A percentile compares a stretch with the other conserved stretches of the same genome.
phyloP scores from a whole-genome alignment of 2,888 invertebrate species.

The Perdita meconis region DNA sequence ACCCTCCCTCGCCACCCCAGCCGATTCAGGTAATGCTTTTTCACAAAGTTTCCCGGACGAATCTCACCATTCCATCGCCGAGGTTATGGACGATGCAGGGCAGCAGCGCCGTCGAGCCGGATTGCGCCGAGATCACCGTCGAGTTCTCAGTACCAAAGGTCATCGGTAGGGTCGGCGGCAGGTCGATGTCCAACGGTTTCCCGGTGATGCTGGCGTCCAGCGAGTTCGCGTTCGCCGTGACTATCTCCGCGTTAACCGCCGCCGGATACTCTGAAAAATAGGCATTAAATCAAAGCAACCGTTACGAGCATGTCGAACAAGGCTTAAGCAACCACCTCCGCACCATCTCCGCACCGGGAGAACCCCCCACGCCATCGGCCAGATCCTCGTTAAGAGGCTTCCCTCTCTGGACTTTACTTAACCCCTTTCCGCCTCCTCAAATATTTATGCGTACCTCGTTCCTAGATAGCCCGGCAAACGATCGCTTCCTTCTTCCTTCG shows the following conservation, averaged over 20 bases:
- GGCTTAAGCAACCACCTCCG: conserved; percentile 57
- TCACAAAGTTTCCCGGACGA: conserved; percentile 46
- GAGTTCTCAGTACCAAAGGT: conserved; percentile 94
- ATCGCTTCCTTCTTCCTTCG: conserved; percentile 20
- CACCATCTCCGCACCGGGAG: conserved; percentile 35
- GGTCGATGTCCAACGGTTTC: conserved; percentile 79
- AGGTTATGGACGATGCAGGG: conserved; percentile 94
- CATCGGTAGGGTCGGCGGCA: conserved; percentile 87
- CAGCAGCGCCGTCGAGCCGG: conserved; percentile 92
- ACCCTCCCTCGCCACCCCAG: neutral
- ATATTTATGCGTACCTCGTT: conserved; percentile 55
- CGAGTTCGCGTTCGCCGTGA: conserved; percentile 75
- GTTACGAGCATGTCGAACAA: conserved; percentile 48
- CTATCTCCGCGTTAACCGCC: conserved; percentile 78
- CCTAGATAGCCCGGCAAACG: conserved; percentile 12
- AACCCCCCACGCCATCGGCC: conserved; percentile 32
- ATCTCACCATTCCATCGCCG: conserved; percentile 94
- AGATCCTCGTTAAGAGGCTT: conserved; percentile 71
- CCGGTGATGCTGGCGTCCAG: conserved; percentile 65
- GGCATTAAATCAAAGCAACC: conserved; percentile 62
- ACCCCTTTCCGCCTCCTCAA: conserved; percentile 48
- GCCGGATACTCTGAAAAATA: conserved; percentile 68
- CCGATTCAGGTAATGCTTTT: conserved; percentile 42
- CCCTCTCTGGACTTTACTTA: conserved; percentile 65
- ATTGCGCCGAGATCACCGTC: conserved; percentile 92